Percentiles rank a stretch among this genome's conserved stretches.
Conservation (phyloP, 35 echinoderm and acorn worm species). For the Eucidaris tribuloides region DNA sequence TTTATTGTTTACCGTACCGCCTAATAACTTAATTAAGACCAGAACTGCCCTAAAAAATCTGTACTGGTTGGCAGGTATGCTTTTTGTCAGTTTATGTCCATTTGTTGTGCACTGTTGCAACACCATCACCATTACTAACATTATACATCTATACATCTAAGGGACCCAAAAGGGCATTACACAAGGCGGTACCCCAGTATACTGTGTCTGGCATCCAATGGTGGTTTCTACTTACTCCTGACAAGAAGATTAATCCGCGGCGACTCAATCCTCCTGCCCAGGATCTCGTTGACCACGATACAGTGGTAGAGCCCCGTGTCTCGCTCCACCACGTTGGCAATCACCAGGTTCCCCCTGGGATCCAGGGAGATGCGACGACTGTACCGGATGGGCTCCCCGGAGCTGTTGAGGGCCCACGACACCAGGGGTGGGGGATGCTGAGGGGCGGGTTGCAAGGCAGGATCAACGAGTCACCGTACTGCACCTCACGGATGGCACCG, state of each 20-base stretch:
- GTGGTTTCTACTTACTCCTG: slow-evolving; percentile 2
- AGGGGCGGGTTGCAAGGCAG: background rate
- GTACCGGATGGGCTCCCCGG: slow-evolving; percentile 1
- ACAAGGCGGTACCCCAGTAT: no score
- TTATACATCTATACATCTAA: no score
- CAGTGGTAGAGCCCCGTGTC: slow-evolving; percentile 15
- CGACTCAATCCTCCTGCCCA: slow-evolving; percentile 14
- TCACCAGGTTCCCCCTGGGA: slow-evolving; percentile 10
- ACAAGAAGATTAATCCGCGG: slow-evolving; percentile 1
- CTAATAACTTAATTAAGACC: no score
- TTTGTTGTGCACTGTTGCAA: no score
- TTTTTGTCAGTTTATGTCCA: no score
- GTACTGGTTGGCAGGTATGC: no score
- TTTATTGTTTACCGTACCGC: no score
- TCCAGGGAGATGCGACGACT: slow-evolving; percentile 10
- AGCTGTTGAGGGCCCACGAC: slow-evolving; percentile 6
- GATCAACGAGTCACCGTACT: background rate
- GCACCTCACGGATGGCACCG: background rate
- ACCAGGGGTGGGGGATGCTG: background rate
- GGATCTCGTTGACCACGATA: slow-evolving; percentile 12
- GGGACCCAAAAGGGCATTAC: no score
- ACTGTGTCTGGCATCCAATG: no score
- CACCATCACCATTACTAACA: no score
- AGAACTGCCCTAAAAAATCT: no score
- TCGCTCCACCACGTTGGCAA: background rate